These are phyloP conservation scores for Thymelicus acteon DNA, from an alignment of 2,888 invertebrate species.

Conservation along the genomic window DNA sequence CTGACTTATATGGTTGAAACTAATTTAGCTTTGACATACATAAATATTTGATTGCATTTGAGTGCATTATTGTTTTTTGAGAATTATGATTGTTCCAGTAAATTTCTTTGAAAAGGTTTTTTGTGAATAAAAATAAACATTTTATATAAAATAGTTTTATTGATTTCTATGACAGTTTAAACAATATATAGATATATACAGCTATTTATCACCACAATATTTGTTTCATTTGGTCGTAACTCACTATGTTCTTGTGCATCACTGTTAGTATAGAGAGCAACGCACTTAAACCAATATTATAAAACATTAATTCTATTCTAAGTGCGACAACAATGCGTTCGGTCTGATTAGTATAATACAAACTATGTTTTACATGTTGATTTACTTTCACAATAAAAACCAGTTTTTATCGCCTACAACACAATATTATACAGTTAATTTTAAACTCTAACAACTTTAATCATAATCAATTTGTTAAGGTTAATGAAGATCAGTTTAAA, in stretches of 20 bases:
- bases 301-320: constrained; percentile 2
- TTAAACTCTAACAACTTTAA: too few relatives aligned
- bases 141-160: constrained; percentile 26
- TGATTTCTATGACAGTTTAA: constrained; percentile 27
- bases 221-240: constrained; percentile 26
- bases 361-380: background rate
- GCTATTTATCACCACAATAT: constrained; percentile 23
- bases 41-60: too few relatives aligned
- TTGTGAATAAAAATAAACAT: background rate
- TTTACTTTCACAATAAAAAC: too few relatives aligned
- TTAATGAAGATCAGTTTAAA: background rate
- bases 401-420: too few relatives aligned
- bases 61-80: too few relatives aligned
- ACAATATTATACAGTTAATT: too few relatives aligned
- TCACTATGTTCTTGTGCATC: constrained; percentile 21
- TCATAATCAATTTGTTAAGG: background rate
- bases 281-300: constrained; percentile 12
- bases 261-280: constrained; percentile 3
- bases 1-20: background rate
- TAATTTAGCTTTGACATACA: background rate
- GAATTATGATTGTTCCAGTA: too few relatives aligned
- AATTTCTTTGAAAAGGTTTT: too few relatives aligned
- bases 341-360: background rate
- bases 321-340: constrained; percentile 19
- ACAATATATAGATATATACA: constrained; percentile 29